A percentile compares a stretch with the other conserved stretches of the same genome.
Conservation (phyloP, 2,113 vertebrate species). For the Dasyornis broadbenti region DNA sequence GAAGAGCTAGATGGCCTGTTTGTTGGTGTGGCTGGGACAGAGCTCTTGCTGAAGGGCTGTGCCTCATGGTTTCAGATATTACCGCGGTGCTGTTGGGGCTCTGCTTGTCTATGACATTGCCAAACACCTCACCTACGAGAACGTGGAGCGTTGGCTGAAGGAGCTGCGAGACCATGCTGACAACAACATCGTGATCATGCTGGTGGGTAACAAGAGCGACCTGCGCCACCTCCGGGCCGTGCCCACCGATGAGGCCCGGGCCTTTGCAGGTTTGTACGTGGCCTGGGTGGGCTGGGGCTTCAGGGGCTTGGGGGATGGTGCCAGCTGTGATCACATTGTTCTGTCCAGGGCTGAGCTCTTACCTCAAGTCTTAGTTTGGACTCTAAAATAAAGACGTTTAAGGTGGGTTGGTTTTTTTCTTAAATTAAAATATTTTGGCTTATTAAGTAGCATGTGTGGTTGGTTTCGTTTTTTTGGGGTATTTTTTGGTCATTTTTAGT, state of each 20-base stretch:
- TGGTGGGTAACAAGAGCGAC: conserved; percentile 97
- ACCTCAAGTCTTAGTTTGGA: neutral
- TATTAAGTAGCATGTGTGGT: neutral
- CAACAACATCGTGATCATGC: conserved; percentile 97
- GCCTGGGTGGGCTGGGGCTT: neutral
- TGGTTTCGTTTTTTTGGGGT: neutral
- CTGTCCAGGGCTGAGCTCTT: neutral
- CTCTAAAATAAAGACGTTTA: neutral
- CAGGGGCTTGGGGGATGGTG: neutral
- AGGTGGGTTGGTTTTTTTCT: neutral
- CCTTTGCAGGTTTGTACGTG: conserved; percentile 81
- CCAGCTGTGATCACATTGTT: neutral
- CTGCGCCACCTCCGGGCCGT: conserved; percentile 90
- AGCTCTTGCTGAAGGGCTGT: neutral
- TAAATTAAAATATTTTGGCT: neutral
- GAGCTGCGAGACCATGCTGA: conserved; percentile 95
- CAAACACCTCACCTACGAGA: conserved; percentile 95
- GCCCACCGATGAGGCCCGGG: conserved; percentile 91
- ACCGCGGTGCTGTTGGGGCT: conserved; percentile 89
- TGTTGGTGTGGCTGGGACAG: too few species aligned
- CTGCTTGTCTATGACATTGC: conserved; percentile 95
- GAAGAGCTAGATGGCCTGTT: rapidly evolving
- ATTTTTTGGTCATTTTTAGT: neutral
- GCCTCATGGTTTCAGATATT: conserved; percentile 75
- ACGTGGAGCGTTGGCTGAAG: conserved; percentile 95